phyloP scores from a whole-genome alignment of 1,140 invertebrate genomes.

The Rhynchophorus ferrugineus region DNA sequence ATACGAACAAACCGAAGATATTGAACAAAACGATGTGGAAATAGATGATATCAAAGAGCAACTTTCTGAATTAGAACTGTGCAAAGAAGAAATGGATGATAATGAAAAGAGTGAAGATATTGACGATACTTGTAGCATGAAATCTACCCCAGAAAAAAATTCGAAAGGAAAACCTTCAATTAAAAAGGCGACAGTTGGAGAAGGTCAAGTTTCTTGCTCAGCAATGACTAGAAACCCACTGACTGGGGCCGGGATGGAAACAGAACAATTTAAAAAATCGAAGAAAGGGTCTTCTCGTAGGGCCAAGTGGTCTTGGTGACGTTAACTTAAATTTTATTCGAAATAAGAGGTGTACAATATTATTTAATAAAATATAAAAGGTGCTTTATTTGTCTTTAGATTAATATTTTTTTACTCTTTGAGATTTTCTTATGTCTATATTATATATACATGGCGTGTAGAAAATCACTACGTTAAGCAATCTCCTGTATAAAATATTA shows the following conservation, averaged over 20 bases:
- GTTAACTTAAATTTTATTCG: too few relatives aligned
- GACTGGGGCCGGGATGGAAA: conserved; percentile 29
- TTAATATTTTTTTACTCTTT: too few relatives aligned
- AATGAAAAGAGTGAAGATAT: background rate
- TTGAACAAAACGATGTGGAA: background rate
- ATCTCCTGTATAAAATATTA: too few relatives aligned
- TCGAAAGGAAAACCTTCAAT: conserved; percentile 3
- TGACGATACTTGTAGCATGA: background rate
- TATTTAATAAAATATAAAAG: too few relatives aligned
- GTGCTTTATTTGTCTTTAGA: too few relatives aligned
- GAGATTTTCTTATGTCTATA: too few relatives aligned
- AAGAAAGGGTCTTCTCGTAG: conserved; percentile 15
- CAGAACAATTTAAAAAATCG: conserved; percentile 16
- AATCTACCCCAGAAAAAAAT: background rate
- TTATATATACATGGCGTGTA: too few relatives aligned
- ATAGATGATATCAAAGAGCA: conserved; percentile 9
- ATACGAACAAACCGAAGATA: background rate
- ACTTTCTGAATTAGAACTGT: conserved; percentile 8
- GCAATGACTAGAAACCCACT: conserved; percentile 29
- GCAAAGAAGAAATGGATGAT: conserved; percentile 3
- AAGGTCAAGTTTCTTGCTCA: conserved; percentile 11
- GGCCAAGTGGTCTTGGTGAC: conserved; percentile 26
- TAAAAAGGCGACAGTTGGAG: conserved; percentile 1
- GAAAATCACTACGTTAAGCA: too few relatives aligned
- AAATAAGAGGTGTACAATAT: too few relatives aligned